Evolutionary conservation across 2,797 vertebrate genomes (phyloP).

Genomic region (Gymnodraco acuticeps): DNA sequence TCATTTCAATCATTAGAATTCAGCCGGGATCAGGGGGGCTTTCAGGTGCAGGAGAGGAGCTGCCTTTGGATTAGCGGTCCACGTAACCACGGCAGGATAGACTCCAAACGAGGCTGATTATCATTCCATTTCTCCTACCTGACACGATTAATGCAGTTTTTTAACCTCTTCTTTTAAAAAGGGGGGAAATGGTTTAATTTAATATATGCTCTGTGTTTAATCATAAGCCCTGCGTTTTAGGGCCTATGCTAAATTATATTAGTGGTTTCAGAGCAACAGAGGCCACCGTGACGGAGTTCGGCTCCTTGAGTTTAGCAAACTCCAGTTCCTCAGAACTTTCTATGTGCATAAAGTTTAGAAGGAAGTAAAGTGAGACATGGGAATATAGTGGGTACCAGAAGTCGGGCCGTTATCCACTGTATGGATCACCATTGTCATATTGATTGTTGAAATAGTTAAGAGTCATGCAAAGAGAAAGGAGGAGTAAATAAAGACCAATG

Average conservation of each 20-base stretch:
- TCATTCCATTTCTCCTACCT: conserved; percentile 72
- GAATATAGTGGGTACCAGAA: neutral
- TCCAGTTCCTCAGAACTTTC: conserved; percentile 32
- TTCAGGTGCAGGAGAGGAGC: conserved; percentile 73
- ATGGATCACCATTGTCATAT: neutral
- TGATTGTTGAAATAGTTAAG: neutral
- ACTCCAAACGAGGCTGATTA: conserved; percentile 73
- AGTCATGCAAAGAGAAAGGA: neutral
- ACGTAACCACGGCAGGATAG: conserved; percentile 52
- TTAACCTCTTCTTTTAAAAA: conserved; percentile 58
- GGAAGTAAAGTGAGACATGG: conserved; percentile 13
- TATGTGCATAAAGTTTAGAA: conserved; percentile 4
- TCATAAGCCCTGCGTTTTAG: conserved; percentile 69
- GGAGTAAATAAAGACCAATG: neutral
- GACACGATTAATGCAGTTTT: conserved; percentile 72
- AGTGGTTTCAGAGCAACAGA: conserved; percentile 45
- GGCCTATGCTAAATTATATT: conserved; percentile 56
- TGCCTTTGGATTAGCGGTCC: conserved; percentile 74
- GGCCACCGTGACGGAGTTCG: conserved; percentile 32
- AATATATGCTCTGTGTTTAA: conserved; percentile 78
- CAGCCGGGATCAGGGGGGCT: conserved; percentile 75
- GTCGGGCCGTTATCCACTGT: neutral
- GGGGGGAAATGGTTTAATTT: conserved; percentile 71
- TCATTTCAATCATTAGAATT: conserved; percentile 77
- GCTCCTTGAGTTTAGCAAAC: conserved; percentile 43